Conservation (phyloP, 1,140 invertebrate species). For the Dendroctonus ponderosae region DNA sequence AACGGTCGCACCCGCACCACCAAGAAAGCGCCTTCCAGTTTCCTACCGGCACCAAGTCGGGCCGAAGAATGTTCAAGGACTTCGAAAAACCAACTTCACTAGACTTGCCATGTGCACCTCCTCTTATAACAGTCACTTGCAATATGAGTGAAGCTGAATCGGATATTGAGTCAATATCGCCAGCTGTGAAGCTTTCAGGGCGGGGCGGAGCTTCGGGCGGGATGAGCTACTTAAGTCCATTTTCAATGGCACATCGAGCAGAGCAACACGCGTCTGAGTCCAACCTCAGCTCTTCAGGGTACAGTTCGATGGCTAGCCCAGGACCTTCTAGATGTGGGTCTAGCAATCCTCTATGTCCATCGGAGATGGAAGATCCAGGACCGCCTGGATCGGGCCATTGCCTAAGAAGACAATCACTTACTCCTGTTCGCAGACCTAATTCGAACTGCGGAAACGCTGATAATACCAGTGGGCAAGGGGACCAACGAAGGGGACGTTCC, state of each 20-base stretch:
- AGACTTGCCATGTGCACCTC: constrained; percentile 64
- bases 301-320: constrained; percentile 77
- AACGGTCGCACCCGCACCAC: constrained; percentile 50
- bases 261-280: constrained; percentile 75
- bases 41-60: constrained; percentile 40
- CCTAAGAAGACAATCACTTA: constrained; percentile 51
- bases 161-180: constrained; percentile 64
- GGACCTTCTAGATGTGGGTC: constrained; percentile 74
- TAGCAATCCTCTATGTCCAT: constrained; percentile 70
- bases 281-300: constrained; percentile 78
- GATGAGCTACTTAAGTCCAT: constrained; percentile 74
- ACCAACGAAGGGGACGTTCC: constrained; percentile 56
- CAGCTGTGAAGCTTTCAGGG: constrained; percentile 49
- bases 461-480: constrained; percentile 44
- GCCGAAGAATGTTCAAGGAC: constrained; percentile 53
- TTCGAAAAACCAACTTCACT: constrained; percentile 62
- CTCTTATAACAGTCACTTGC: constrained; percentile 71
- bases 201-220: constrained; percentile 53
- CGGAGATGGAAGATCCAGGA: constrained; percentile 66
- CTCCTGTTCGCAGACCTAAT: constrained; percentile 55
- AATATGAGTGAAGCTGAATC: constrained; percentile 73
- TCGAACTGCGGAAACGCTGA: constrained; percentile 50
- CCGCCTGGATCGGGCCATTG: constrained; percentile 52
- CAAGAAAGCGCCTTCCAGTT: constrained; percentile 48
- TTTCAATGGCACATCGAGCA: constrained; percentile 65